Base-by-base conservation (phyloP, 2,888 invertebrate genomes). In the Tachina lurida region DNA sequence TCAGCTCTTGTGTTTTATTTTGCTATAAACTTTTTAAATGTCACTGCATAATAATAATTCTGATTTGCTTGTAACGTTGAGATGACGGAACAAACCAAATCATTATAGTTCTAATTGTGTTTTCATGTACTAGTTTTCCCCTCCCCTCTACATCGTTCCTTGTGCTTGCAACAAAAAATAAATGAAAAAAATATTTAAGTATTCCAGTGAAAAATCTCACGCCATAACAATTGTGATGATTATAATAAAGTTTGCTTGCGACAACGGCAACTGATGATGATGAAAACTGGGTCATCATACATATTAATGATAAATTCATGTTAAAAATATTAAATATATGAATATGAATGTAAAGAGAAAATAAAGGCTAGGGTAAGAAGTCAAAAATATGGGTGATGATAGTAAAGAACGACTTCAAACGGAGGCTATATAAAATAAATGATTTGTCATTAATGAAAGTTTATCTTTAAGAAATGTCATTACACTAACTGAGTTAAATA, bases 151-250 rank as follows among this genome's bases (percentile, higher is more conserved):
- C 10, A 10, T 58, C 19, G 47, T 4, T 43, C 39, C 13, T 13
- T 62, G 39, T 54, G 31, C 31, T 78, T 74, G 80, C 63, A 45
- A 4, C 31, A 31, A 31, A 31, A 31, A 31, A 31, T 3, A 68
- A 62, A 71, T 19, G n/a, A n/a, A 41, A 63, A 67, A 75, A 56
- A 49, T 43, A 31, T n/a, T 17, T 39, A 68, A 39, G 2, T n/a
- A 19, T 79, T 79, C 54, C 75, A 77, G 79, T 86, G 77, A 71
- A 86, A 79, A 79, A 79, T 86, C 76, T 71, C 86, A 86, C 83
- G 82, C 82, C 79, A 86, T 86, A 75, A 83, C 71, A 82, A 85
- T 63, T 68, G 62, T 77, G 58, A 77, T 77, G 83, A 77, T 71
- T 76, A 82, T 65, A 77, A 73, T 67, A 62, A 62, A 43, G 41